Conservation (phyloP, 2,113 vertebrate genomes). For the Malurus cyaneus region DNA sequence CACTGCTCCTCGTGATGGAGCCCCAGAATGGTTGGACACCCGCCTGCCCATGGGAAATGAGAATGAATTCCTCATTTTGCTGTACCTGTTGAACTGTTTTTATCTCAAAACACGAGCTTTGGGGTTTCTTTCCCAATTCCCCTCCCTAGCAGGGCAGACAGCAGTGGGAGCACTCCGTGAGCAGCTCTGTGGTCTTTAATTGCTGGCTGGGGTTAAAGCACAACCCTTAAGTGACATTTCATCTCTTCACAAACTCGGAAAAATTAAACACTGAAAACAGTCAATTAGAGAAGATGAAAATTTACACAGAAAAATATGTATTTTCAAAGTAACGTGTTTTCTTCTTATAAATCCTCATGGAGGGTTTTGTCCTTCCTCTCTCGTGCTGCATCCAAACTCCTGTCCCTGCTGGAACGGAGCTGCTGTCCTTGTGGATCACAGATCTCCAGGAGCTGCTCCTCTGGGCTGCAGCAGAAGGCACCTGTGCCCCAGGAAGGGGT, state of each 20-base stretch:
- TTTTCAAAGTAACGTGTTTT: neutral
- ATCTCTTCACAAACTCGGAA: neutral
- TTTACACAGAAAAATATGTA: no score
- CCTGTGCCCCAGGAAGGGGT: neutral
- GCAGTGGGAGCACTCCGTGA: rapidly evolving
- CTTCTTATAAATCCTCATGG: neutral
- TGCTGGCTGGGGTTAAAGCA: neutral
- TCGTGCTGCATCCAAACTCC: neutral
- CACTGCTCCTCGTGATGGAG: rapidly evolving
- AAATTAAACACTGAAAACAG: neutral
- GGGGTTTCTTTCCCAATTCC: neutral
- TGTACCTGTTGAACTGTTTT: neutral
- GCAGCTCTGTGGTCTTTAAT: neutral
- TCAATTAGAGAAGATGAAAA: neutral
- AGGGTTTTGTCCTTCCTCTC: neutral
- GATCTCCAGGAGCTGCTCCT: neutral
- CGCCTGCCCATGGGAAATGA: neutral
- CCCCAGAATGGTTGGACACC: no score
- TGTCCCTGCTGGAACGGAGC: neutral
- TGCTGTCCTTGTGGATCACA: rapidly evolving
- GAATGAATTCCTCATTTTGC: no score
- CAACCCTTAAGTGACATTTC: neutral
- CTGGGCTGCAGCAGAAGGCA: neutral
- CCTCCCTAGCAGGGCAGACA: neutral
- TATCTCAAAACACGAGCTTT: rapidly evolving